Evolutionary conservation across 2,113 vertebrate species (phyloP), one percentile per base, ranked within the genome.

Genomic region (Salvelinus alpinus): DNA sequence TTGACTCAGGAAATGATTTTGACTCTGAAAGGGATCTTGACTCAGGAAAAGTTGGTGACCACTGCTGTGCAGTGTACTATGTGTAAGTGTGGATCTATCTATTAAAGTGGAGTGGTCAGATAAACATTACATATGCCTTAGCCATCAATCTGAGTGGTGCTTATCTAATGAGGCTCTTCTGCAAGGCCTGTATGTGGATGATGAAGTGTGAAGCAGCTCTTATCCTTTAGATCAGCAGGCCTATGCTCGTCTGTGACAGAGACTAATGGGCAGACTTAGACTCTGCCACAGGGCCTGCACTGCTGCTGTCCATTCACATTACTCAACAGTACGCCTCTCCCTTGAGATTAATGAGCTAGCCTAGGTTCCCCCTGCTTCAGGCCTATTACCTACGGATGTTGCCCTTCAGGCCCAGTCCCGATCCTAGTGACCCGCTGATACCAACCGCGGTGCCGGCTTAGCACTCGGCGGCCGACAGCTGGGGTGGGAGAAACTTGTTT

Each of bases 121-220:
- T 70, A 78, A 84, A 77, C 82, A 78, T 72, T 75, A 69, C 78
- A 84, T 83, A 80, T 86, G 68, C 80, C 78, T 2, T 4, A 24
- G 86, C 78, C 79, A 79, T 79, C 76, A 74, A 64, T 89, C 81
- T 74, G 78, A 67, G 4, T 77, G n/a, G 71, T 76, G 70, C 77
- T 84, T 72, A 76, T 81, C 80, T 89, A 88, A 89, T 85, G 81
- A 82, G 80, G 76, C 85, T 83, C 77, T 72, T 86, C 86, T 82
- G 72, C 71, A 87, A 80, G 64, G 72, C 80, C 24, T 65, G 73
- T 81, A 75, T 85, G 74, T 64, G 25, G 73, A 84, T 85, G 88
- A 88, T 88, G 83, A 85, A 80, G 82, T 82, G 83, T 77, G 78
- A 79, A 68, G 1, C 1, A 73, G 80, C 78, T 59, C 83, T 83